A percentile compares a stretch with the other conserved stretches of the same genome.
Conservation (phyloP, 2,797 vertebrate species). For the Cynopterus sphinx region DNA sequence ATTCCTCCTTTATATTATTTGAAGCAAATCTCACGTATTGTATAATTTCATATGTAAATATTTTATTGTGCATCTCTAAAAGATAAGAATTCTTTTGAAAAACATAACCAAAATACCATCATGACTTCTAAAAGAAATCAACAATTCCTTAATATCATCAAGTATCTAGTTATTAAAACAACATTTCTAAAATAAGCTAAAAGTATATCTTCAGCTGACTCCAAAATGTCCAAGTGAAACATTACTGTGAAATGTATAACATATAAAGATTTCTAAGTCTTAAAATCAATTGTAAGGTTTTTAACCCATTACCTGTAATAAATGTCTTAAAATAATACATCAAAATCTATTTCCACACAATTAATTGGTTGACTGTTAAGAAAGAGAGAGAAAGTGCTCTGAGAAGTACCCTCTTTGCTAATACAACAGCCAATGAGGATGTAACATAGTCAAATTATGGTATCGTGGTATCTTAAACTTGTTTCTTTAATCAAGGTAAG, state of each 20-base stretch:
- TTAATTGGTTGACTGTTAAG: neutral
- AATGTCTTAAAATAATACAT: neutral
- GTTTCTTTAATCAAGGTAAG: constrained; percentile 42
- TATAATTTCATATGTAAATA: neutral
- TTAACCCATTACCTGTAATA: constrained; percentile 8
- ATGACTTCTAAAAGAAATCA: constrained; percentile 20
- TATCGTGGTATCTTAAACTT: neutral
- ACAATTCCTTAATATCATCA: neutral
- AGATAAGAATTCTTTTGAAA: neutral
- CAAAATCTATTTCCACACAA: constrained; percentile 9
- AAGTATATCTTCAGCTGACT: neutral
- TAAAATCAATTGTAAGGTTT: constrained; percentile 4
- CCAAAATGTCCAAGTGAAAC: neutral
- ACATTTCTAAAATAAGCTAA: neutral
- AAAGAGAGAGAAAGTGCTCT: neutral
- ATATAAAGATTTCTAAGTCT: neutral
- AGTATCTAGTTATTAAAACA: neutral
- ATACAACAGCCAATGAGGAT: neutral
- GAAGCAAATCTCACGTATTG: neutral
- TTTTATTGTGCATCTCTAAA: neutral
- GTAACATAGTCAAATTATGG: neutral
- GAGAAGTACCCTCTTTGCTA: neutral
- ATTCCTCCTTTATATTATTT: neutral
- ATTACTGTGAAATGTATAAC: neutral
- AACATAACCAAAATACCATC: neutral